These are phyloP conservation scores for Scolopax mira DNA, from an alignment of 2,113 vertebrate genomes.

Conservation along the genomic window DNA sequence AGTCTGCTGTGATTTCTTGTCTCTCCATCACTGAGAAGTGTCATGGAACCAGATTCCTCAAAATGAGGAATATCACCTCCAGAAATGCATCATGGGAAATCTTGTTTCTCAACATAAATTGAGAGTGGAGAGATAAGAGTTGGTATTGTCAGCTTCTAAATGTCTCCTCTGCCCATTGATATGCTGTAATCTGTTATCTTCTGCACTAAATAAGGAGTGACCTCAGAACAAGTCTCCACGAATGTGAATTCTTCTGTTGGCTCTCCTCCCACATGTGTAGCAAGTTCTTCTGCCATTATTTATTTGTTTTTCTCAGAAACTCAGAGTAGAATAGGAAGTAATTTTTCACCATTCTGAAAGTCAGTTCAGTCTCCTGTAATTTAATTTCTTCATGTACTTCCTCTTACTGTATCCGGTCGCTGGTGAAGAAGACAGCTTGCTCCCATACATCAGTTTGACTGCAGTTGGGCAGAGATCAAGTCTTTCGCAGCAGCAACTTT, in stretches of 20 bases:
- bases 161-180: neutral
- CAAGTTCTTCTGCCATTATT: neutral
- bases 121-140: neutral
- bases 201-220: neutral
- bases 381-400: neutral
- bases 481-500: neutral
- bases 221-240: neutral
- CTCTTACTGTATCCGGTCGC: neutral
- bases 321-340: neutral
- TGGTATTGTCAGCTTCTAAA: neutral
- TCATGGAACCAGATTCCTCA: neutral
- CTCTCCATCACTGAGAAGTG: neutral
- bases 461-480: neutral
- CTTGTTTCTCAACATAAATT: neutral
- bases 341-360: neutral
- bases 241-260: neutral
- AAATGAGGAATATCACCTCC: neutral
- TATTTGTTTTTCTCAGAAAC: neutral
- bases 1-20: neutral
- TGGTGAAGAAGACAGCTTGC: neutral
- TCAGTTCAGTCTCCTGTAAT: neutral
- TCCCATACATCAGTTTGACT: neutral
- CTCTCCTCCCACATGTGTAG: neutral
- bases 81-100: neutral
- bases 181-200: neutral